Percentiles rank a stretch among this genome's conserved stretches.
phyloP scores from a whole-genome alignment of 2,888 invertebrate species.

The Hypercompe scribonia region DNA sequence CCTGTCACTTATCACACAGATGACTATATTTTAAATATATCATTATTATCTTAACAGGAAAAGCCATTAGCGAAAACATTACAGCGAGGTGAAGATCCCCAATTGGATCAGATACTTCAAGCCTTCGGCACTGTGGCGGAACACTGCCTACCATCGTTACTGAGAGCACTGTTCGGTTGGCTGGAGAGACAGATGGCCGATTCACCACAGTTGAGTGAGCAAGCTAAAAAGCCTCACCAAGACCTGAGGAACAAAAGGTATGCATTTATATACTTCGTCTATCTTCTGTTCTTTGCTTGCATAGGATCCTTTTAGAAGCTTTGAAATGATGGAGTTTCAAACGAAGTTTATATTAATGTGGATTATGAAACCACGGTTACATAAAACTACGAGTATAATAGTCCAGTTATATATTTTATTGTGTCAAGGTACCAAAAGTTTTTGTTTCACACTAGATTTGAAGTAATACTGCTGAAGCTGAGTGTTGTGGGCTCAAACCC shows the following conservation, averaged over 20 bases:
- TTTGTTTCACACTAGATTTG: no score
- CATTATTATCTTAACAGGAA: constrained; percentile 86
- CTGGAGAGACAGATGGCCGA: constrained; percentile 95
- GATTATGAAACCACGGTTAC: no score
- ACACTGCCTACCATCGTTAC: constrained; percentile 97
- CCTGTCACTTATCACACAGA: no score
- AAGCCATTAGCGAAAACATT: constrained; percentile 97
- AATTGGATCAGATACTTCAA: constrained; percentile 96
- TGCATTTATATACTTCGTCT: neutral
- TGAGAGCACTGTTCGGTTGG: constrained; percentile 97
- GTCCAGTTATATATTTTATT: no score
- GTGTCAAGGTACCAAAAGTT: no score
- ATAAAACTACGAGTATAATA: no score
- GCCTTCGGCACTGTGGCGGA: constrained; percentile 98
- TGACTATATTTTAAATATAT: neutral
- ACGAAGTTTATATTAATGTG: no score
- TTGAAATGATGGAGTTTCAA: neutral
- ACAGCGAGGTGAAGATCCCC: constrained; percentile 97
- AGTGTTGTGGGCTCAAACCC: no score
- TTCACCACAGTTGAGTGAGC: constrained; percentile 82
- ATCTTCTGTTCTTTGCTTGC: neutral
- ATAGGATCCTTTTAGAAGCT: neutral
- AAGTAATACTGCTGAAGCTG: no score
- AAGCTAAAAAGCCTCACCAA: constrained; percentile 85
- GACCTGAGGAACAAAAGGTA: constrained; percentile 84